Conservation (phyloP, 2,888 invertebrate genomes). For the Corbicula japonica region DNA sequence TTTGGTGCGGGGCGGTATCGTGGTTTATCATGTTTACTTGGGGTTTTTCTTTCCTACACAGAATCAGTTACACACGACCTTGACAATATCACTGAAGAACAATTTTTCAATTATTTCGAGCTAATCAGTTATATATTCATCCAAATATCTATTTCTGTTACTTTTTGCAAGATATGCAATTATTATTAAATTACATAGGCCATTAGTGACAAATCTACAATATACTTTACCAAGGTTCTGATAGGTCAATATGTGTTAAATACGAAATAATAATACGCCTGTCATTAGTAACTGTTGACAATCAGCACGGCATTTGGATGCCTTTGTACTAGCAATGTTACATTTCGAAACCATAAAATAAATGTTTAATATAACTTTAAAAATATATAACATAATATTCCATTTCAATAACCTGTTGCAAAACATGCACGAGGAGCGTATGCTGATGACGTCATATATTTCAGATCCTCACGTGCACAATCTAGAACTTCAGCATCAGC, state of each 20-base stretch:
- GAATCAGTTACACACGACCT: no score
- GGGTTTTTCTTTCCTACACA: no score
- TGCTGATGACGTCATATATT: no score
- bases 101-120: no score
- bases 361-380: not conserved
- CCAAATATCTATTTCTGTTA: no score
- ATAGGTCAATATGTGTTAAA: not conserved
- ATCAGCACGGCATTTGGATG: not conserved
- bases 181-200: no score
- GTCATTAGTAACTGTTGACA: not conserved
- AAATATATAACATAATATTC: not conserved
- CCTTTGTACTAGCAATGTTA: not conserved
- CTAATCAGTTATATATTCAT: no score
- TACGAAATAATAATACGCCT: not conserved
- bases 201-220: not conserved
- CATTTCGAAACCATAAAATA: not conserved
- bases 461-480: no score
- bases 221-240: not conserved
- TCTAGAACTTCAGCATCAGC: slow-evolving; percentile 9
- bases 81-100: no score
- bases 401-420: not conserved
- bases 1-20: no score
- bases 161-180: no score
- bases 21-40: no score
- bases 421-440: not conserved